A percentile compares a stretch with the other conserved stretches of the same genome.
phyloP scores from a whole-genome alignment of 2,888 invertebrate species.

The Drosophila nr. perissopoda region DNA sequence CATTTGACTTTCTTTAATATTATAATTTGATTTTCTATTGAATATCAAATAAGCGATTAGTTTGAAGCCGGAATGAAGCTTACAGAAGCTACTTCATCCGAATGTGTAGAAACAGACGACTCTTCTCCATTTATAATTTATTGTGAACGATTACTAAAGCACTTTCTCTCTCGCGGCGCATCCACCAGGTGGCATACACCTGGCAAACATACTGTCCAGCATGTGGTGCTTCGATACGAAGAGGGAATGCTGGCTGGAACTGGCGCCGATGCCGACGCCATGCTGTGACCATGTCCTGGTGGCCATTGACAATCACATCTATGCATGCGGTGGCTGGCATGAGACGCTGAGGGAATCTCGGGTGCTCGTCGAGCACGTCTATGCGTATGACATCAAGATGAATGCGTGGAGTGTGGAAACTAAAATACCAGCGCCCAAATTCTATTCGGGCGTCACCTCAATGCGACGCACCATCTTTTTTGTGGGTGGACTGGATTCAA shows the following conservation, averaged over 20 bases:
- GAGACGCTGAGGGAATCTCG: constrained; percentile 86
- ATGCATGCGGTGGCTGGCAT: constrained; percentile 89
- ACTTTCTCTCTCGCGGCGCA: constrained; percentile 44
- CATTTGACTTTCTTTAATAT: constrained; percentile 1
- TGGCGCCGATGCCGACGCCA: constrained; percentile 87
- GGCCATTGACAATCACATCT: constrained; percentile 86
- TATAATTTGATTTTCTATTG: neutral
- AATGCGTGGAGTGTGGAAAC: constrained; percentile 88
- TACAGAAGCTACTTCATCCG: neutral
- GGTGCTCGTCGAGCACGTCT: constrained; percentile 87
- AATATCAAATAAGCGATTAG: neutral
- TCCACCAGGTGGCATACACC: constrained; percentile 81
- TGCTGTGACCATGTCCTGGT: constrained; percentile 89
- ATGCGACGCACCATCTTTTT: constrained; percentile 88
- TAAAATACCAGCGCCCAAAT: constrained; percentile 88
- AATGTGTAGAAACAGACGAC: neutral
- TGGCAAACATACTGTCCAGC: constrained; percentile 85
- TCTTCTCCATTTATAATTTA: neutral
- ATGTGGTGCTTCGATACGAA: constrained; percentile 86
- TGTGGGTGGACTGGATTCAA: constrained; percentile 89
- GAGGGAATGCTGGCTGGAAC: constrained; percentile 86
- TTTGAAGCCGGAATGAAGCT: neutral
- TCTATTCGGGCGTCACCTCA: constrained; percentile 89
- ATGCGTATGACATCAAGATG: constrained; percentile 87
- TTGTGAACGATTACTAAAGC: constrained; percentile 16